Conservation (phyloP, 2,888 invertebrate species). For the Eristalis arbustorum region DNA sequence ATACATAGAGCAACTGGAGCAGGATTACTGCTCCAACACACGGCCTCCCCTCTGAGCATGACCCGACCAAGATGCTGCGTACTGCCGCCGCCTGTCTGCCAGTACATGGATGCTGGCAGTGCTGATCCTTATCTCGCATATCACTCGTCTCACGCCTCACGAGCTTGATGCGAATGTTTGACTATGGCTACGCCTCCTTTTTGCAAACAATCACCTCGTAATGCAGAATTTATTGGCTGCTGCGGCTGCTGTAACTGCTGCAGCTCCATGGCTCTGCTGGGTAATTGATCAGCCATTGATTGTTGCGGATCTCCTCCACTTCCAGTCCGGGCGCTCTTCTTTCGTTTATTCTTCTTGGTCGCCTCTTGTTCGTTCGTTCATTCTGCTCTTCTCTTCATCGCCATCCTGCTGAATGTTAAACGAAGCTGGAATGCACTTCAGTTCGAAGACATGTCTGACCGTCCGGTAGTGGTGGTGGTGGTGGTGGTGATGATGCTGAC, state of each 20-base stretch:
- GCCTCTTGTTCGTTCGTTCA: too few species aligned
- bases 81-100: slow-evolving; percentile 25
- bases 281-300: slow-evolving; percentile 72
- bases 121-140: slow-evolving; percentile 68
- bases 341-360: not conserved
- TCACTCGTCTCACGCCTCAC: slow-evolving; percentile 52
- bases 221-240: slow-evolving; percentile 74
- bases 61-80: slow-evolving; percentile 62
- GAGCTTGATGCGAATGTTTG: slow-evolving; percentile 65
- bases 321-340: slow-evolving; percentile 32
- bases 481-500: not conserved
- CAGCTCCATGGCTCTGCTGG: slow-evolving; percentile 57
- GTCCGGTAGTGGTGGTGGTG: not conserved
- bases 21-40: slow-evolving; percentile 19
- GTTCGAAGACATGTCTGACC: slow-evolving; percentile 6
- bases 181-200: slow-evolving; percentile 72
- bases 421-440: slow-evolving; percentile 52
- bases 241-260: slow-evolving; percentile 67
- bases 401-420: slow-evolving; percentile 41
- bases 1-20: slow-evolving; percentile 51
- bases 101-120: slow-evolving; percentile 45
- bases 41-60: slow-evolving; percentile 60
- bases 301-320: slow-evolving; percentile 56
- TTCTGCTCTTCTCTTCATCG: not conserved
- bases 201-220: slow-evolving; percentile 73